Conservation (phyloP, 1,140 invertebrate genomes). For the Platyura marginata region DNA sequence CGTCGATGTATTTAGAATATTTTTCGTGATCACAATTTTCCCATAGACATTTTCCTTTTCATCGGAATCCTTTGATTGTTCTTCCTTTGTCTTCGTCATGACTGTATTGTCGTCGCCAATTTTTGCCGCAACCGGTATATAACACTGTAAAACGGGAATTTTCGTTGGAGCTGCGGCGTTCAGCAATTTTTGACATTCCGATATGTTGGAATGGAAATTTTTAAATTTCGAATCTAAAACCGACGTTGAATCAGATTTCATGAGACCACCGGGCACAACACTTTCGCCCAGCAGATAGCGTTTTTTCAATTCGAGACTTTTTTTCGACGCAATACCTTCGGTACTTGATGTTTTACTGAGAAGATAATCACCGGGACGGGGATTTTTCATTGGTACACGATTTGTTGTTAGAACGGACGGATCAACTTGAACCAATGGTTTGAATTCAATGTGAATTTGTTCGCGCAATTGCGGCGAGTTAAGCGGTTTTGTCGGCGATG, state of each 20-base stretch:
- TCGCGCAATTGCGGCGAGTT: neutral
- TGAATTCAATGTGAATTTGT: constrained; percentile 26
- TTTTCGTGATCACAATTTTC: constrained; percentile 18
- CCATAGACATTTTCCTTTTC: constrained; percentile 21
- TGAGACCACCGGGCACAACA: constrained; percentile 38
- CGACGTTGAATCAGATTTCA: constrained; percentile 69
- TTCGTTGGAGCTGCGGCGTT: constrained; percentile 53
- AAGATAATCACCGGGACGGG: constrained; percentile 46
- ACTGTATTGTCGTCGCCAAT: constrained; percentile 3
- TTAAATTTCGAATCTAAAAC: constrained; percentile 67
- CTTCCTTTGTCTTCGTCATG: neutral
- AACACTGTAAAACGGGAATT: constrained; percentile 54
- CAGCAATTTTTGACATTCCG: constrained; percentile 71
- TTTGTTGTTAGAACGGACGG: constrained; percentile 16
- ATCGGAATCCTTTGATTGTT: constrained; percentile 10
- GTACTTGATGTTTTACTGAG: constrained; percentile 66
- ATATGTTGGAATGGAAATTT: constrained; percentile 65
- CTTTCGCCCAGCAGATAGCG: constrained; percentile 52
- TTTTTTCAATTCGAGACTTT: constrained; percentile 68
- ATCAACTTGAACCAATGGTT: constrained; percentile 28
- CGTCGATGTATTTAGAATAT: constrained; percentile 20
- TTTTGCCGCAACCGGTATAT: constrained; percentile 36
- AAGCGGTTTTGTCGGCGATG: constrained; percentile 1
- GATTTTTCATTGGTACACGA: constrained; percentile 25
- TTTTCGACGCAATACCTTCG: constrained; percentile 68